Evolutionary conservation across 2,888 invertebrate species (phyloP), one percentile per base, ranked within the genome.

Genomic region (Phyto melanocephala): DNA sequence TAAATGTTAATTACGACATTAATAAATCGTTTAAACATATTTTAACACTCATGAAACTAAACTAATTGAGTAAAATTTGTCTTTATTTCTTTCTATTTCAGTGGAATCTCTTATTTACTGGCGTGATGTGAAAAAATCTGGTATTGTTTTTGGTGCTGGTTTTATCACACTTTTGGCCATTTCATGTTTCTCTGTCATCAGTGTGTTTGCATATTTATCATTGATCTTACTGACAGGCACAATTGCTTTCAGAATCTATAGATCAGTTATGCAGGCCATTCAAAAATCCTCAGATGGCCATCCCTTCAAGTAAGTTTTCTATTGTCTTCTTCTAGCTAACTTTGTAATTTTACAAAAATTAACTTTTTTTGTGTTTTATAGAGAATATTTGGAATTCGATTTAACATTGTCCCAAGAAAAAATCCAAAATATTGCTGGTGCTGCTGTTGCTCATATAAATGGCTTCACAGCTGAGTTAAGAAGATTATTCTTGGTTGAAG

Each of bases 91-190:
- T n/a, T n/a, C n/a, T n/a, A n/a, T 94, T 94, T 8, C 93, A 97
- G 97, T 97, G 94, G 96, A 97, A 92, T 96, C 97, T 90, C 93
- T 99, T 92, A 96, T 99, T 92, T 99, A 99, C 93, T 99, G 99
- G 99, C 95, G 98, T 86, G 96, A 97, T 93, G 96, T 97, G 87
- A 97, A 96, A 93, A 97, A 96, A 92, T 97, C 98, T 85, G 99
- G 97, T 86, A 94, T 95, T 88, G 98, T 98, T 85, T 97, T 99
- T 91, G 98, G 97, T 90, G 95, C 95, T 87, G 95, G 96, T 87
- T 93, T 99, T 90, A 94, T 95, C 89, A 94, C 97, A 89, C 95
- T 99, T 88, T 93, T 99, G 92, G 97, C 98, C 88, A 95, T 99
- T 92, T 96, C 98, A 90, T 96, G 96, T 93, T 97, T 96, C 94